Conservation (phyloP, 2,888 invertebrate species). For the Netelia inedita region DNA sequence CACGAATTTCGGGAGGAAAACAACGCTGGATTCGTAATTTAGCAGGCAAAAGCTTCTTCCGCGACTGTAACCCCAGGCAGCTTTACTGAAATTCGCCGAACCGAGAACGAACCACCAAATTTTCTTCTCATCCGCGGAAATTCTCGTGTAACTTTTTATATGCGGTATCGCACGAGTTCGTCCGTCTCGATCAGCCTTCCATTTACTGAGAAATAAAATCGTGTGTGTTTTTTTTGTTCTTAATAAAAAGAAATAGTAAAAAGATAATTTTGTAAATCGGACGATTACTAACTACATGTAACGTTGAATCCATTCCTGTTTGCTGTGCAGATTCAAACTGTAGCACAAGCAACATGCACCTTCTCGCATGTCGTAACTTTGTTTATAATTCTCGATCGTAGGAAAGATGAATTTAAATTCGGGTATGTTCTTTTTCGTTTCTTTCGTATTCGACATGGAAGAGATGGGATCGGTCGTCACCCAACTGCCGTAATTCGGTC, state of each 20-base stretch:
- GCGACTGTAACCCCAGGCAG: constrained; percentile 93
- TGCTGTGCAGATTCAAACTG: constrained; percentile 90
- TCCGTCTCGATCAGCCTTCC: constrained; percentile 90
- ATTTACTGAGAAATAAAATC: constrained; percentile 88
- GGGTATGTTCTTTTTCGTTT: constrained; percentile 85
- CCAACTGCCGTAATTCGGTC: constrained; percentile 90
- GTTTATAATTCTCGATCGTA: constrained; percentile 92
- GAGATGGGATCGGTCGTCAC: constrained; percentile 91
- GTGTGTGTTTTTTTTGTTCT: constrained; percentile 22
- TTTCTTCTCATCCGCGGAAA: constrained; percentile 89
- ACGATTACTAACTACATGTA: constrained; percentile 90
- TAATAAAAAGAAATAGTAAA: background rate
- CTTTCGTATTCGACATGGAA: constrained; percentile 87
- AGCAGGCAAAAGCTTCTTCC: constrained; percentile 87
- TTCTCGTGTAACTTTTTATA: constrained; percentile 95
- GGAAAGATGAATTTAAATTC: constrained; percentile 91
- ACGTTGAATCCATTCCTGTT: constrained; percentile 93
- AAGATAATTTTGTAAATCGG: constrained; percentile 30
- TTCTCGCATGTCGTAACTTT: constrained; percentile 93
- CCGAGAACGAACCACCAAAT: constrained; percentile 95
- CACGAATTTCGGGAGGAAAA: constrained; percentile 94
- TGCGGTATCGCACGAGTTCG: constrained; percentile 97
- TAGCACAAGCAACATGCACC: constrained; percentile 97
- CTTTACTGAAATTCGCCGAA: constrained; percentile 98
- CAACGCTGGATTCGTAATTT: constrained; percentile 96